Evolutionary conservation across 2,888 invertebrate genomes (phyloP).

Genomic region (Trachelus stipa): DNA sequence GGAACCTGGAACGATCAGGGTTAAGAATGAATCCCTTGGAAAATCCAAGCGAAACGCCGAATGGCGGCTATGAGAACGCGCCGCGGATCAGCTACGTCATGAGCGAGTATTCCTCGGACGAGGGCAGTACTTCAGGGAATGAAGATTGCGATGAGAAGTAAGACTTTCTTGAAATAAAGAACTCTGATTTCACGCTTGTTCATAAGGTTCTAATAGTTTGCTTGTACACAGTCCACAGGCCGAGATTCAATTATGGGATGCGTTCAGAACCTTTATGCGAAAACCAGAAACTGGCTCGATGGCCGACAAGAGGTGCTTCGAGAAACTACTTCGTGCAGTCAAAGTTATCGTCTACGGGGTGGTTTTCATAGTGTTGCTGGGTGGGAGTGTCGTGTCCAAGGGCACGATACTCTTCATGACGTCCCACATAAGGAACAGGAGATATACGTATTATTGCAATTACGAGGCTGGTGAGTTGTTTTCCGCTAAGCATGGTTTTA

Average conservation of each 20-base stretch:
- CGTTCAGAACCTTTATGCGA: slow-evolving; percentile 80
- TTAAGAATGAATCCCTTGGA: too few species aligned
- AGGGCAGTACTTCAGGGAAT: background rate
- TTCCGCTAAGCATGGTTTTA: background rate
- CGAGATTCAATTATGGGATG: slow-evolving; percentile 80
- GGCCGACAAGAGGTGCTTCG: slow-evolving; percentile 73
- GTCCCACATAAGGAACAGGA: slow-evolving; percentile 74
- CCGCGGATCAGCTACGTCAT: slow-evolving; percentile 1
- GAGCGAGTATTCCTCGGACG: background rate
- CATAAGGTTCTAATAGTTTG: background rate
- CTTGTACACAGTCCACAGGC: slow-evolving; percentile 39
- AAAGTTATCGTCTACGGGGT: slow-evolving; percentile 78
- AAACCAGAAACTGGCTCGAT: slow-evolving; percentile 77
- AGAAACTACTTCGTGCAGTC: slow-evolving; percentile 72
- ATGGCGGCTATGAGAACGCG: background rate
- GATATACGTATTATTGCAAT: slow-evolving; percentile 73
- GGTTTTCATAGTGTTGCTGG: slow-evolving; percentile 76
- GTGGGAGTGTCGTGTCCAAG: slow-evolving; percentile 79
- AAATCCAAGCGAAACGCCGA: too few species aligned
- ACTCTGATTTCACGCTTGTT: background rate
- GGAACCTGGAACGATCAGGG: too few species aligned
- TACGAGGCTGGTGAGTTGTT: slow-evolving; percentile 62
- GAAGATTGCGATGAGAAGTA: slow-evolving; percentile 5
- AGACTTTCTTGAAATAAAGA: background rate
- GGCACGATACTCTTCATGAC: slow-evolving; percentile 79